Evolutionary conservation across 2,888 invertebrate species (phyloP).

Genomic region (Parascotia fuliginaria): DNA sequence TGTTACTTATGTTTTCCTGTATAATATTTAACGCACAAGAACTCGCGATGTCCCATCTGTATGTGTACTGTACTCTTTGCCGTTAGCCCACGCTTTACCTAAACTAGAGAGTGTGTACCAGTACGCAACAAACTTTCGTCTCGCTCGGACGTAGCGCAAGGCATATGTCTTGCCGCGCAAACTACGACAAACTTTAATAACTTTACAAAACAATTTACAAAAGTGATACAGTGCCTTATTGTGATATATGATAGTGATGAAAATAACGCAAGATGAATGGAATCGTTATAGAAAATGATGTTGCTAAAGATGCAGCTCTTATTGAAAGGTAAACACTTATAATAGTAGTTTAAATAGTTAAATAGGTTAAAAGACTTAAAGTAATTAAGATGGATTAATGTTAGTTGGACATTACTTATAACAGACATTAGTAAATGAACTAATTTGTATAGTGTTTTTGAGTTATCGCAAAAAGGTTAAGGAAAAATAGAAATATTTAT

Average conservation of each 20-base stretch:
- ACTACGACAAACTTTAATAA: constrained; percentile 42
- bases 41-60: too few relatives aligned
- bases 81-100: constrained; percentile 37
- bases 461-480: too few relatives aligned
- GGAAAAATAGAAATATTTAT: too few relatives aligned
- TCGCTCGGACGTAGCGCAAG: constrained; percentile 16
- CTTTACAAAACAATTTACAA: constrained; percentile 5
- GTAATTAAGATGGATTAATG: too few relatives aligned
- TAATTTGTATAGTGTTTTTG: too few relatives aligned
- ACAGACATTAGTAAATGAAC: too few relatives aligned
- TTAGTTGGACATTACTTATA: too few relatives aligned
- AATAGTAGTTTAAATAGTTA: neutral
- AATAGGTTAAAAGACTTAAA: neutral
- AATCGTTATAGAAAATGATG: constrained; percentile 52
- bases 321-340: constrained; percentile 51
- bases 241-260: constrained; percentile 40
- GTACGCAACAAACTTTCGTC: constrained; percentile 22
- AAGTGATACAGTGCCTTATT: constrained; percentile 44
- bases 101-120: constrained; percentile 14
- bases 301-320: constrained; percentile 56
- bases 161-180: constrained; percentile 24
- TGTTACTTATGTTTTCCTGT: too few relatives aligned
- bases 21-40: too few relatives aligned
- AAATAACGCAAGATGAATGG: constrained; percentile 56
- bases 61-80: constrained; percentile 40